Base-by-base conservation (phyloP, 2,113 vertebrate genomes). In the Ammospiza caudacuta region DNA sequence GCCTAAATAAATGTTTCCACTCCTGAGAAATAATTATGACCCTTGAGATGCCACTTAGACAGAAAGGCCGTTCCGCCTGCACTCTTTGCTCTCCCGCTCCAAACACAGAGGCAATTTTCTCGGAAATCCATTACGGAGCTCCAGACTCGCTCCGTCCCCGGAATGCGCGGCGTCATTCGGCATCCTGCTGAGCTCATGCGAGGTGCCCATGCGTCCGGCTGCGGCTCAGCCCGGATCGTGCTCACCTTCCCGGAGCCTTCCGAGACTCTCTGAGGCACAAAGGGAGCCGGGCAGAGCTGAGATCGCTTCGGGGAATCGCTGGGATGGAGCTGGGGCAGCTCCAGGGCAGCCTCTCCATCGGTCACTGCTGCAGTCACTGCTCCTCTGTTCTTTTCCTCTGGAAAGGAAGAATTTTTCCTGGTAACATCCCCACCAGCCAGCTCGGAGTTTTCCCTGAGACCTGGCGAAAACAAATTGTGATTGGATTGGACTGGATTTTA, bases 71-170 rank as follows among this genome's bases (percentile, higher is more conserved):
- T 91, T 69, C 64, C 46, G 94, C 94, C 85, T n/a, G 59, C 4
- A 51, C 88, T 89, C 83, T 86, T 83, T 67, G 21, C 3, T 3
- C 73, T 96, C 78, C 70, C 17, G 73, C 93, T 93, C 89, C 94
- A 68, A 90, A 80, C 75, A 64, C 64, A 66, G 63, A 74, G 68
- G 90, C 75, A 64, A 49, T 87, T 94, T 97, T 96, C 96, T 92
- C 83, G 61, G 96, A 97, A 97, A 95, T 81, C 94, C 79, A 87
- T 95, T 95, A 96, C 3, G 3, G 51, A 85, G 85, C 69, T 68
- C 75, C 79, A 12, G 37, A 75, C 78, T 83, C 59, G 72, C 79
- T 39, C 85, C 57, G 59, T 78, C 51, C 87, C 88, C 64, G 61
- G 75, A 77, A 58, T 41, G 79, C 8, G 4, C 85, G 9, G 82